Evolutionary conservation across 1,140 invertebrate genomes (phyloP), one percentile per base, ranked within the genome.

Genomic region (Helicoverpa zea): DNA sequence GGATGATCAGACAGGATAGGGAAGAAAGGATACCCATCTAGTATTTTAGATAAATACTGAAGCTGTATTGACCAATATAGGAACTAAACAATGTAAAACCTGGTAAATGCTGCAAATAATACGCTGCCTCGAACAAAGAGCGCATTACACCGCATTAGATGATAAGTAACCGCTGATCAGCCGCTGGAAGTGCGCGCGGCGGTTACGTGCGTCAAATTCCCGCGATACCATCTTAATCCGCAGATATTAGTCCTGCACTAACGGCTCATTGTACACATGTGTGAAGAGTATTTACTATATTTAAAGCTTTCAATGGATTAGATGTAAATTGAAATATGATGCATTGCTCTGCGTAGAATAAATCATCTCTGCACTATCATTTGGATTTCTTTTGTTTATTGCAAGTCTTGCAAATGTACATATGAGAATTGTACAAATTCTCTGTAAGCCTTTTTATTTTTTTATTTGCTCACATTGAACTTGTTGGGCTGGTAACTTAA

Each of bases 221-320:
- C 73, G 73, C 75, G 92, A 94, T 94, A 93, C 81, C 86, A 94
- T 93, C 91, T 91, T 88, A 92, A 92, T 92, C 90, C 87, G 86
- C 82, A 52, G 83, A 86, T 84, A 81, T 81, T 82, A 56, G 51
- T 56, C 68, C 51, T 73, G 18, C 18, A 56, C 68, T 56, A 73
- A 73, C 29, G 16, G 49, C 23, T 56, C 51, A 73, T 73, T 73
- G 51, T 56, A 56, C 29, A 35, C 63, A 73, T 73, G 52, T 56
- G 68, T 73, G 68, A 73, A 73, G 52, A 73, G 52, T 51, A 23
- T 70, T 70, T 70, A n/a, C n/a, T n/a, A 70, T 51, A n/a, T 51
- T 52, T 52, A 29, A 51, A 70, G 47, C 66, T 70, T 70, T 29
- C 47, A 51, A 70, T 52, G 30, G 66, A 70, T 52, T 70, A 29